phyloP scores from a whole-genome alignment of 2,113 vertebrate species.

The Aviceda subcristata region DNA sequence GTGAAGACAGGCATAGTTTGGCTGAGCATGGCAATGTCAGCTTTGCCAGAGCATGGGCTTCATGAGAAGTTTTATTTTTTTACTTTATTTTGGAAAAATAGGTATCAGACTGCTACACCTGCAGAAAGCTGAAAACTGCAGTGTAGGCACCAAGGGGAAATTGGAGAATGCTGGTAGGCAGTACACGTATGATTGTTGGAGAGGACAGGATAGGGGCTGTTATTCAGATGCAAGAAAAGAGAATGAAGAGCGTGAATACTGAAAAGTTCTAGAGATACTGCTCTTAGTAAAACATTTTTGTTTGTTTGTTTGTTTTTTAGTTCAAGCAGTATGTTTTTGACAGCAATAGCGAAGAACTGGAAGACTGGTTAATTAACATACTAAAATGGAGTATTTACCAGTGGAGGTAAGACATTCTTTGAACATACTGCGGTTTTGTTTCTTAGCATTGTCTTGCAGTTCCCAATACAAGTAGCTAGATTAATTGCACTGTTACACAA shows the following conservation, averaged over 20 bases:
- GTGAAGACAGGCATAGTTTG: background rate
- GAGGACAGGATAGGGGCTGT: background rate
- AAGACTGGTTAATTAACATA: constrained; percentile 65
- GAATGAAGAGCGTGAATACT: background rate
- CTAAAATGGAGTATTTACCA: constrained; percentile 72
- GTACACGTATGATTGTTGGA: background rate
- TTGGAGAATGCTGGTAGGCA: background rate
- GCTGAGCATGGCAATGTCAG: background rate
- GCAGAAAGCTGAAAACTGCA: background rate
- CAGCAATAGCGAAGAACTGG: constrained; percentile 62
- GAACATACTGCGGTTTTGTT: background rate
- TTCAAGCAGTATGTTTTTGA: constrained; percentile 71
- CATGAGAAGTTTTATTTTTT: background rate
- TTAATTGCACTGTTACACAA: background rate
- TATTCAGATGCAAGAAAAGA: background rate
- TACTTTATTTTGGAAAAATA: background rate
- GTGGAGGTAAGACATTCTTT: constrained; percentile 72
- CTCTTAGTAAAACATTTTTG: background rate
- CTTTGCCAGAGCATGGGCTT: background rate
- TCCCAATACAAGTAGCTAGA: background rate
- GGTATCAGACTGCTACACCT: background rate
- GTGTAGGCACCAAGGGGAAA: background rate
- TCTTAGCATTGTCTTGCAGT: background rate
- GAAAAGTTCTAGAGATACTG: background rate
- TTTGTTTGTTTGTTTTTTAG: constrained; percentile 65